These are phyloP conservation scores for Leptinotarsa texana DNA, from an alignment of 1,140 invertebrate genomes.

Conservation along the genomic window DNA sequence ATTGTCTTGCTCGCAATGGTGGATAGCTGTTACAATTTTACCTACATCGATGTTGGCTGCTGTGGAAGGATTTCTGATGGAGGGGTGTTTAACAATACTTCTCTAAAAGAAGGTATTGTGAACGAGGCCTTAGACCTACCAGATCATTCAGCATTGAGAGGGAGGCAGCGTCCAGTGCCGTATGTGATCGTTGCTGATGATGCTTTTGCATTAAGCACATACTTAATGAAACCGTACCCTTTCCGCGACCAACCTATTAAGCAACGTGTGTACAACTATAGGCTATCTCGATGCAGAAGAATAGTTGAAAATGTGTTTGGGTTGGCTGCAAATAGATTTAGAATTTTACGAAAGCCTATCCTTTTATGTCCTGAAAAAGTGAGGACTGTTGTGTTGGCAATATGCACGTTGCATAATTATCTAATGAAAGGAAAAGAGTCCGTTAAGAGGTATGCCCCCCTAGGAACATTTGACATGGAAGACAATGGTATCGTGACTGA, in stretches of 20 bases:
- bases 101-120: conserved; percentile 27
- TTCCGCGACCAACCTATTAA: conserved; percentile 27
- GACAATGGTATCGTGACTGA: conserved; percentile 19
- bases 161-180: conserved; percentile 31
- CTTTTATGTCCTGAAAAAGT: conserved; percentile 31
- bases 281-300: conserved; percentile 50
- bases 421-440: conserved; percentile 26
- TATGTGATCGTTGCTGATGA: conserved; percentile 43
- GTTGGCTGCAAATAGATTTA: conserved; percentile 41
- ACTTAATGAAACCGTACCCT: conserved; percentile 39
- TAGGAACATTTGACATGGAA: conserved; percentile 32
- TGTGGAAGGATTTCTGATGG: no score
- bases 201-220: conserved; percentile 38
- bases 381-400: conserved; percentile 23
- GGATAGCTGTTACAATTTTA: no score
- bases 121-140: conserved; percentile 24
- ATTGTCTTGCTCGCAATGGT: no score
- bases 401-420: conserved; percentile 37
- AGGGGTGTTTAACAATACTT: conserved; percentile 9
- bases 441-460: conserved; percentile 21
- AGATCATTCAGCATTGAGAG: conserved; percentile 26
- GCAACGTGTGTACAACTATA: conserved; percentile 56
- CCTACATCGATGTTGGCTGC: no score
- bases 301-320: conserved; percentile 57
- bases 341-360: conserved; percentile 40